These are phyloP conservation scores for Nycticorax nycticorax DNA, from an alignment of 2,113 vertebrate genomes.

Conservation along the genomic window DNA sequence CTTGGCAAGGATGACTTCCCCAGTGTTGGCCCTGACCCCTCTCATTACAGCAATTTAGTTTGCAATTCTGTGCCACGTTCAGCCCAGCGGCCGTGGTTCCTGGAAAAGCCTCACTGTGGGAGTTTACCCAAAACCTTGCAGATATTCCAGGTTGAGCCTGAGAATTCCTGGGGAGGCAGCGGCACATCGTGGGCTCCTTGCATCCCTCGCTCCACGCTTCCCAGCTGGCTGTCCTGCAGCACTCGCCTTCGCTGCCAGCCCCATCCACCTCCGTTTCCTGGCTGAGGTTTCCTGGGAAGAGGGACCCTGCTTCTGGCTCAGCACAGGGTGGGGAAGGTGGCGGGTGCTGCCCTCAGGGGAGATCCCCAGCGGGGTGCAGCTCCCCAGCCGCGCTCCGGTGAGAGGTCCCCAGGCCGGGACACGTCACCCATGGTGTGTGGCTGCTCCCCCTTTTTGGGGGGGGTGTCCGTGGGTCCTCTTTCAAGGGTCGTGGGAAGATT, in stretches of 20 bases:
- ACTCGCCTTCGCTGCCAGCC: background rate
- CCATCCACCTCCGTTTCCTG: background rate
- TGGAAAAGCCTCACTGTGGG: background rate
- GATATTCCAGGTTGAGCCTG: background rate
- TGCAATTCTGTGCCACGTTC: fast-evolving
- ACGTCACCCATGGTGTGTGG: background rate
- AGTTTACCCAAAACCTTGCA: background rate
- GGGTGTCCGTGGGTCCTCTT: background rate
- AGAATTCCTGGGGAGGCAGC: background rate
- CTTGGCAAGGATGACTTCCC: background rate
- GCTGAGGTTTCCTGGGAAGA: background rate
- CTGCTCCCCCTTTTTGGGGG: background rate
- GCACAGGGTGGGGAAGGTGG: background rate
- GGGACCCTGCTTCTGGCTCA: background rate
- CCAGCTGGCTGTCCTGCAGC: fast-evolving
- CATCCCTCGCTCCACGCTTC: background rate
- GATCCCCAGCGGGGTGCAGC: background rate
- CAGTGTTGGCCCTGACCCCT: background rate
- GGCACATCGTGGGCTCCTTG: background rate
- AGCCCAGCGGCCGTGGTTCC: background rate
- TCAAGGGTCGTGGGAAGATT: background rate
- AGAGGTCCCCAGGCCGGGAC: background rate
- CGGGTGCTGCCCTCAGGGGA: background rate
- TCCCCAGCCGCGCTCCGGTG: background rate
- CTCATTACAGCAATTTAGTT: background rate